phyloP scores from a whole-genome alignment of 2,797 vertebrate genomes.

The Remorina albescens region DNA sequence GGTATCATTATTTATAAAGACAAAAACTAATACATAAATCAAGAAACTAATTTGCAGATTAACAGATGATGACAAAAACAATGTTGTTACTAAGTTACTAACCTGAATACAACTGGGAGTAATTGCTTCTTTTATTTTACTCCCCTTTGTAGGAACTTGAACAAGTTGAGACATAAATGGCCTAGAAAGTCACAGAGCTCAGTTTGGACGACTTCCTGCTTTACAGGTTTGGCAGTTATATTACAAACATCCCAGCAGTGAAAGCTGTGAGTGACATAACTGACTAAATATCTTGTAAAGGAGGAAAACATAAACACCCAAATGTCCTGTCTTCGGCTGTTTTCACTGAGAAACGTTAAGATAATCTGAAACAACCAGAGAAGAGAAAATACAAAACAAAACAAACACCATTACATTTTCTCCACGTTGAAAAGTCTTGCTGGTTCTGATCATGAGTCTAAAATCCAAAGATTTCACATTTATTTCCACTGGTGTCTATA shows the following conservation, averaged over 20 bases:
- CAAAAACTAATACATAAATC: neutral
- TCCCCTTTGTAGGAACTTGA: neutral
- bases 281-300: neutral
- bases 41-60: neutral
- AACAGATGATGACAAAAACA: neutral
- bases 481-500: too few relatives aligned
- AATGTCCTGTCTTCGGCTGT: neutral
- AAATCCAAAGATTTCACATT: too few relatives aligned
- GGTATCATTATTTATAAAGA: too few relatives aligned
- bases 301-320: neutral
- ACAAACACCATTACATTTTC: neutral
- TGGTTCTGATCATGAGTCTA: neutral
- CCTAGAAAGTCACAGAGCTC: neutral
- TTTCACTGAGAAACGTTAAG: neutral
- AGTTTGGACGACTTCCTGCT: slow-evolving; percentile 10
- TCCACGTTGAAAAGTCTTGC: neutral
- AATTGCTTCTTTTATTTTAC: neutral
- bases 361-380: neutral
- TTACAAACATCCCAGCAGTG: neutral
- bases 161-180: neutral
- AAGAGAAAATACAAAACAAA: neutral
- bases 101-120: too few relatives aligned
- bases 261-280: neutral
- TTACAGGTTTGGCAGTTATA: neutral
- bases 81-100: too few relatives aligned